Percentiles rank a stretch among this genome's conserved stretches.
Evolutionary conservation across 1,140 invertebrate genomes (phyloP).

Genomic region (Protaetia brevitarsis): DNA sequence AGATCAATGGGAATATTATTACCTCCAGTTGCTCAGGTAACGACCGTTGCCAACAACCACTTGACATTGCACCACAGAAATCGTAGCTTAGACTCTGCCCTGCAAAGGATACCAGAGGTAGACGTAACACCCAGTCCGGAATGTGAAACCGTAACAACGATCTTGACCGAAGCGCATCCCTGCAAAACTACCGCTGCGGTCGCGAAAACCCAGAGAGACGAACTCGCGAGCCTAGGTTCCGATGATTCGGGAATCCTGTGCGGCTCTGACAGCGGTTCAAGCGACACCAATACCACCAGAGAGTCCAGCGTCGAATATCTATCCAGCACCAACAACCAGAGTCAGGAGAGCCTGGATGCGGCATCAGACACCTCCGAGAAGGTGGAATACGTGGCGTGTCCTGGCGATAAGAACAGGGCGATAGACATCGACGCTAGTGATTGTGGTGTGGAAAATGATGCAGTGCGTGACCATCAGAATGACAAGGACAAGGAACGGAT

Average conservation of each 20-base stretch:
- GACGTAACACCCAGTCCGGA: slow-evolving; percentile 77
- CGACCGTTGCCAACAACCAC: slow-evolving; percentile 50
- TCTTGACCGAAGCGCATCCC: slow-evolving; percentile 31
- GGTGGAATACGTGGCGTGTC: not conserved
- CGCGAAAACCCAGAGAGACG: slow-evolving; percentile 54
- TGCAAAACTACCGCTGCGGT: slow-evolving; percentile 17
- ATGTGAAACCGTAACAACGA: slow-evolving; percentile 55
- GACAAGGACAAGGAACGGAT: not conserved
- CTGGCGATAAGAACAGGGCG: not conserved
- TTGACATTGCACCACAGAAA: slow-evolving; percentile 78
- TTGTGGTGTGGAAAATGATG: not conserved
- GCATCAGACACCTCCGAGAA: slow-evolving; percentile 54
- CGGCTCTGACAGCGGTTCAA: slow-evolving; percentile 61
- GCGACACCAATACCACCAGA: slow-evolving; percentile 44
- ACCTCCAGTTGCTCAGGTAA: slow-evolving; percentile 66
- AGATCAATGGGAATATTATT: slow-evolving; percentile 76
- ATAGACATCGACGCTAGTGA: not conserved
- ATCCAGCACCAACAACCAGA: slow-evolving; percentile 49
- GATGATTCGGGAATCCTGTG: slow-evolving; percentile 83
- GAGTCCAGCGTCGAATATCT: slow-evolving; percentile 50
- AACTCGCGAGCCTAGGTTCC: slow-evolving; percentile 73
- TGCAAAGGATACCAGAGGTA: slow-evolving; percentile 82
- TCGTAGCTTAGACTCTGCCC: slow-evolving; percentile 80
- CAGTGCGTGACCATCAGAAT: not conserved
- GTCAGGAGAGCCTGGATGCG: slow-evolving; percentile 69